Evolutionary conservation across 2,113 vertebrate genomes (phyloP), one percentile per base, ranked within the genome.

Genomic region (Bettongia penicillata): DNA sequence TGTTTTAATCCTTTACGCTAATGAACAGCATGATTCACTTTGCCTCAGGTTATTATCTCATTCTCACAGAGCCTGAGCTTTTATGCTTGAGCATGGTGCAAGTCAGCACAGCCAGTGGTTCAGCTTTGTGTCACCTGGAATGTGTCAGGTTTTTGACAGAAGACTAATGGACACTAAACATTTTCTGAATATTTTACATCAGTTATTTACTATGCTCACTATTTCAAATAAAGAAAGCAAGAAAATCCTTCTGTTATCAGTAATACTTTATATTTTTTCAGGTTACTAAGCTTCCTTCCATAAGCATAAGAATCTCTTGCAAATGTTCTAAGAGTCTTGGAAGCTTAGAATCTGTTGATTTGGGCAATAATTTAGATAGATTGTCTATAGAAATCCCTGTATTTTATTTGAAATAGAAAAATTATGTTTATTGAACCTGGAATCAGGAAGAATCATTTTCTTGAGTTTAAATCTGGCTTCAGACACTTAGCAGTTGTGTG

Each of bases 1-100:
- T 97, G 95, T 95, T 96, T 97, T 96, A 95, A 89, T 90, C 95
- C 95, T 97, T 96, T 95, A 96, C 91, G 96, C 95, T 97, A 97
- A 96, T 91, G 91, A 96, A 92, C 61, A 96, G 52, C 51, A 57
- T 96, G 51, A 95, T 94, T 94, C 47, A 55, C 95, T 97, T 97
- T 97, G 57, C 91, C 90, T 96, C 1, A 96, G 94, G 90, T 97
- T 96, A 92, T 95, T 96, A 93, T 96, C 92, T 97, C 96, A 19
- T 47, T 97, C 68, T 84, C 7, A 43, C 68, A 84, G n/a, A 84
- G 19, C n/a, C 19, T 84, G 68, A n/a, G 68, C 68, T 84, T 84
- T 84, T 84, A 84, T 84, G n/a, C 19, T 84, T 23, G n/a, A n/a
- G n/a, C 68, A 43, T 84, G 68, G n/a, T 84, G 19, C n/a, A 84